A percentile compares a stretch with the other conserved stretches of the same genome.
These are phyloP conservation scores for Bhutanitis thaidina DNA, from an alignment of 2,888 invertebrate genomes.

Conservation along the genomic window DNA sequence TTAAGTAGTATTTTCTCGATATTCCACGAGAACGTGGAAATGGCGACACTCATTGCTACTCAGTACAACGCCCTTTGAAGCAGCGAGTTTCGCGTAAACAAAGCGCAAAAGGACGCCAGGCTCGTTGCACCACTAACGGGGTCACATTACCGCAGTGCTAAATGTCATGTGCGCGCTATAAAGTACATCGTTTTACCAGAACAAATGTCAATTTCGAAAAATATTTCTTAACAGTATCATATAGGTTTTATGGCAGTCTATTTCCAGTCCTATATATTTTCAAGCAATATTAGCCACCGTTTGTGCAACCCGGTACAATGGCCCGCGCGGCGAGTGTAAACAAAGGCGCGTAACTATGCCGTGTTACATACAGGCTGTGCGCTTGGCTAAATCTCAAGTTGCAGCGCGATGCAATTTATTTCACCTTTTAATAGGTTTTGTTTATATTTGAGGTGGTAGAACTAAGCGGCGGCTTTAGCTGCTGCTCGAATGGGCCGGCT, in stretches of 20 bases:
- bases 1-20: no score
- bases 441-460: no score
- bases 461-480: no score
- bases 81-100: conserved; percentile 5
- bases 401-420: conserved; percentile 1
- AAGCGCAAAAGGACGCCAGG: conserved; percentile 3
- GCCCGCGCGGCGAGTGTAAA: conserved; percentile 16
- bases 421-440: neutral
- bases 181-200: neutral
- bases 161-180: neutral
- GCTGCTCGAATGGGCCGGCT: no score
- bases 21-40: neutral
- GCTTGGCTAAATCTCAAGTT: conserved; percentile 6
- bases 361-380: conserved; percentile 9
- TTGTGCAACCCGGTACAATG: conserved; percentile 10
- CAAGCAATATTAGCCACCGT: neutral
- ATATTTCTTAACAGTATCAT: neutral
- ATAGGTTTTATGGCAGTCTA: neutral
- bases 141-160: conserved; percentile 3
- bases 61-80: conserved; percentile 5
- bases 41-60: neutral
- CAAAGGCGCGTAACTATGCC: conserved; percentile 14
- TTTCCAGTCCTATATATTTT: neutral
- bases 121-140: neutral
- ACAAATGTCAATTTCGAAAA: neutral